Conservation (phyloP, 2,888 invertebrate genomes). For the Euclidia mi region DNA sequence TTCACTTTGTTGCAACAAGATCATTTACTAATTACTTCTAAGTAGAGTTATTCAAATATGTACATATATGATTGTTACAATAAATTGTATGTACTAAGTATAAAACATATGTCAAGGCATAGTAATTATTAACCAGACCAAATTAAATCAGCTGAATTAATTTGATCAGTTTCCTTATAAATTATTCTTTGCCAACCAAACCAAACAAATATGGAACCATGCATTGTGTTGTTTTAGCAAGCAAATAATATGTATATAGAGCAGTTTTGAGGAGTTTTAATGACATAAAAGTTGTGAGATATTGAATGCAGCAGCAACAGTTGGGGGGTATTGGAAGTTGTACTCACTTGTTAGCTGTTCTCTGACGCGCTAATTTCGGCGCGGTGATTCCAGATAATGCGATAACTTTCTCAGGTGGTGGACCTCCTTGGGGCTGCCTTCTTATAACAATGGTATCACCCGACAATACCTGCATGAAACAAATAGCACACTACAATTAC, state of each 20-base stretch:
- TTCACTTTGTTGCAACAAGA: constrained; percentile 16
- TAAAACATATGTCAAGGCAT: too few species aligned
- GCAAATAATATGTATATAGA: background rate
- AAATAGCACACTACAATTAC: background rate
- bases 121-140: constrained; percentile 3
- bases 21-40: background rate
- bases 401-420: constrained; percentile 97
- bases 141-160: constrained; percentile 14
- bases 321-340: background rate
- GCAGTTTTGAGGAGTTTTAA: constrained; percentile 9
- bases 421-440: constrained; percentile 95
- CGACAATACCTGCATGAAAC: constrained; percentile 94
- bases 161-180: constrained; percentile 3
- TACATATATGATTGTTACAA: too few species aligned
- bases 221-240: constrained; percentile 4
- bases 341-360: constrained; percentile 81
- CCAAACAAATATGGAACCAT: background rate
- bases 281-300: constrained; percentile 26
- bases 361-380: constrained; percentile 93
- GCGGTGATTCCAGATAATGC: constrained; percentile 97
- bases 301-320: constrained; percentile 21
- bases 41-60: too few species aligned
- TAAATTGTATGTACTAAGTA: too few species aligned
- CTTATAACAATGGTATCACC: constrained; percentile 98
- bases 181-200: background rate